A percentile compares a stretch with the other conserved stretches of the same genome.
These are phyloP conservation scores for Anisognathus igniventris DNA, from an alignment of 2,797 vertebrate genomes.

Conservation along the genomic window DNA sequence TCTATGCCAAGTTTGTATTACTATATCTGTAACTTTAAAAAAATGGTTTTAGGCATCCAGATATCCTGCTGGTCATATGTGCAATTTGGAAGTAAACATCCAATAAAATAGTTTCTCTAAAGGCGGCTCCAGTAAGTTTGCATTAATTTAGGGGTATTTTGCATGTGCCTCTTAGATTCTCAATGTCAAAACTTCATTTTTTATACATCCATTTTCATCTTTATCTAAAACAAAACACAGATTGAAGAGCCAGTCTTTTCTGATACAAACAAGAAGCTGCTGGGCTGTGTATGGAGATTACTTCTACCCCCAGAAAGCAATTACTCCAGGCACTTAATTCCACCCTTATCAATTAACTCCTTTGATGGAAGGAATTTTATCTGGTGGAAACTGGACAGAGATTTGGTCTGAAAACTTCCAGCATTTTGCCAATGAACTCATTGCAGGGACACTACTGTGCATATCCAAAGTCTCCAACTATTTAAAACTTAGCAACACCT, in stretches of 20 bases:
- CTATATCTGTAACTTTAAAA: background rate
- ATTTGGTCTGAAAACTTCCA: background rate
- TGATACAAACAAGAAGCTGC: background rate
- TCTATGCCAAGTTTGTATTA: background rate
- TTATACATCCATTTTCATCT: background rate
- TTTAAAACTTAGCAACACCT: background rate
- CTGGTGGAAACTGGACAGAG: background rate
- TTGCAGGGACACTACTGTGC: background rate
- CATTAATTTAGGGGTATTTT: background rate
- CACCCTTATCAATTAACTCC: background rate
- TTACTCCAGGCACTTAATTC: background rate
- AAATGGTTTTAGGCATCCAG: background rate
- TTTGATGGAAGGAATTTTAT: conserved; percentile 18
- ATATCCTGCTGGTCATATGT: background rate
- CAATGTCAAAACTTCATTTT: background rate
- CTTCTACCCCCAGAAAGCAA: background rate
- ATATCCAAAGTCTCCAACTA: background rate
- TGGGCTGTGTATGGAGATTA: background rate
- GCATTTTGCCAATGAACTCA: background rate
- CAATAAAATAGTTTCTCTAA: background rate
- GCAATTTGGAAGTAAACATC: background rate
- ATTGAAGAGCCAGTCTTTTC: background rate
- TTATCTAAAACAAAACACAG: background rate
- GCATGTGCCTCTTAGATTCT: background rate
- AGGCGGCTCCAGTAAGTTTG: background rate